Percentiles rank a stretch among this genome's conserved stretches.
phyloP scores from a whole-genome alignment of 1,140 invertebrate genomes.

The Chlorops oryzae region DNA sequence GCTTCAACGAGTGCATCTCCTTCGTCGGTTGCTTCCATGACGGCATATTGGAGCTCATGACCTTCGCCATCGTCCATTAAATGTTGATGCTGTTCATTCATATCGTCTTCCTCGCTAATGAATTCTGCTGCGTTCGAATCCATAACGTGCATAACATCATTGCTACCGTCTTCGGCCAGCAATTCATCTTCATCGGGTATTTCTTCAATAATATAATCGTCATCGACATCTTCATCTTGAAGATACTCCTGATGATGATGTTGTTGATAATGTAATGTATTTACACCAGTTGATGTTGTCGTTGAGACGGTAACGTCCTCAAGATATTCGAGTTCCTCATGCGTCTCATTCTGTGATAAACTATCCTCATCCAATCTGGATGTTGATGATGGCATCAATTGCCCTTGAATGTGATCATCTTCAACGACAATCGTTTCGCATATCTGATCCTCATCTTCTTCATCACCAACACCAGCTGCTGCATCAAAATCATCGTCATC shows the following conservation, averaged over 20 bases:
- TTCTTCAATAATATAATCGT: conserved; percentile 41
- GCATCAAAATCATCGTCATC: conserved; percentile 27
- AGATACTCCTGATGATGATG: conserved; percentile 11
- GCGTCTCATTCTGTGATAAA: conserved; percentile 32
- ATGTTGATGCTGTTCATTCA: conserved; percentile 28
- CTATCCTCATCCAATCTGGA: conserved; percentile 36
- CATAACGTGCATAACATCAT: conserved; percentile 15
- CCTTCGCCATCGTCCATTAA: conserved; percentile 24
- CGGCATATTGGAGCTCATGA: conserved; percentile 27
- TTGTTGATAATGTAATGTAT: too few species aligned
- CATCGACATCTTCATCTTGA: conserved; percentile 28
- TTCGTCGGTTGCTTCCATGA: conserved; percentile 34
- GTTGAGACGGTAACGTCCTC: conserved; percentile 20
- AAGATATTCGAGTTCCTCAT: conserved; percentile 30
- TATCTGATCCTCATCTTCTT: conserved; percentile 11
- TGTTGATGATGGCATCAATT: conserved; percentile 29
- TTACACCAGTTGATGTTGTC: too few species aligned
- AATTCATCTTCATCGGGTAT: conserved; percentile 42
- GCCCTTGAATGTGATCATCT: conserved; percentile 38
- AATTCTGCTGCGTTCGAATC: conserved; percentile 20
- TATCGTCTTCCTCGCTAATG: conserved; percentile 26
- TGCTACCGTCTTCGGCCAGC: conserved; percentile 31
- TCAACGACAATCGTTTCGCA: conserved; percentile 40
- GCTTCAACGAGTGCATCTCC: conserved; percentile 18
- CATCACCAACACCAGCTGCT: conserved; percentile 29